Base-by-base conservation (phyloP, 2,888 invertebrate species). In the Melanotus villosus region DNA sequence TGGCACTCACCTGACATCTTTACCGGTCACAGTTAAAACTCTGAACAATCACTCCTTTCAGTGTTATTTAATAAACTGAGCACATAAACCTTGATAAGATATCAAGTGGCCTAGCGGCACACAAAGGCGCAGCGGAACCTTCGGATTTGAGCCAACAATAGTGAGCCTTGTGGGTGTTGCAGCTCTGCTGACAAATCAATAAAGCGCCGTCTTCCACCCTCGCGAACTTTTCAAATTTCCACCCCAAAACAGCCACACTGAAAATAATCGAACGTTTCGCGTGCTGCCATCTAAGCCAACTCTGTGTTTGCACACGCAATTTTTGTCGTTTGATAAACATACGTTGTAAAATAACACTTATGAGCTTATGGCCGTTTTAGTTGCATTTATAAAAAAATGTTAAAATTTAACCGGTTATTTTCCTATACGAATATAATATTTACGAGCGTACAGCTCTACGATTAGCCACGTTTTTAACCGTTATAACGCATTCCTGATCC, bases 1-100 rank as follows among this genome's bases (percentile, higher is more conserved):
- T 12, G 12, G 41, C 41, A 66, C 66, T 10, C 54, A 62, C 67
- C 56, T 54, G 56, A 67, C 67, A 66, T 66, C n/a, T 65, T 38
- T 32, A n/a, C 32, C 36, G 57, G n/a, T 36, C 23, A 19, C 52
- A 38, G 9, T 18, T n/a, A n/a, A 36, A 18, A 45, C 38, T 14
- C 12, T 38, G 30, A 52, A 47, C 60, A 62, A 67, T 45, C 56
- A 23, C 52, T 62, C 56, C 54, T 57, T 67, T 62, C 67, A 45
- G 45, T 23, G 60, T 67, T 36, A 36, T 19, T 62, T 62, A 62
- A 52, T 36, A 62, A 60, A 67, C 67, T 67, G 45, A 67, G 56
- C 67, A 34, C 54, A 66, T 58, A 57, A 60, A 62, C 54, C 67
- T 67, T 67, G 67, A 67, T 67, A 67, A 67, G 67, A 60, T 67